These are phyloP conservation scores for Euspilapteryx auroguttella DNA, from an alignment of 2,888 invertebrate species.

Conservation along the genomic window DNA sequence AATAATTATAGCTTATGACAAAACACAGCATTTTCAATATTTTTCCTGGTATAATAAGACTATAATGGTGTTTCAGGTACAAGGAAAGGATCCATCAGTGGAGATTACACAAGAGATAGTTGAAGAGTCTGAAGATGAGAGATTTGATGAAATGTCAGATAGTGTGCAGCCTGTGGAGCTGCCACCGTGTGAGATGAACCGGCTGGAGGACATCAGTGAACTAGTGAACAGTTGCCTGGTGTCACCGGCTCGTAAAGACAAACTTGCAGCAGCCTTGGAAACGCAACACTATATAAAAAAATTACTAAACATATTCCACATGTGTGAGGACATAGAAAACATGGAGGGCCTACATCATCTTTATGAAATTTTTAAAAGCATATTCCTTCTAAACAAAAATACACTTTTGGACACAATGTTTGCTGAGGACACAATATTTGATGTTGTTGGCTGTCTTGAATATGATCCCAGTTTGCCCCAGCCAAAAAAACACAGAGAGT, in stretches of 20 bases:
- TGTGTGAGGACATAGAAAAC: conserved; percentile 96
- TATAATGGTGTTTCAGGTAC: too few relatives aligned
- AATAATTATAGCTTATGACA: too few relatives aligned
- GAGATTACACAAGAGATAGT: conserved; percentile 97
- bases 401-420: conserved; percentile 97
- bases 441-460: conserved; percentile 97
- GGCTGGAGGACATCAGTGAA: conserved; percentile 94
- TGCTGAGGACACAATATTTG: conserved; percentile 94
- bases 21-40: conserved; percentile 1
- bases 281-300: conserved; percentile 95
- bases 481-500: conserved; percentile 94
- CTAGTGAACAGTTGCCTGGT: conserved; percentile 85
- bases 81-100: conserved; percentile 98
- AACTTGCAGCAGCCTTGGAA: conserved; percentile 90
- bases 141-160: conserved; percentile 96
- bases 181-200: conserved; percentile 91
- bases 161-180: conserved; percentile 92
- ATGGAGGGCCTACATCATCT: conserved; percentile 92
- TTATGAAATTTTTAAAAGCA: conserved; percentile 97
- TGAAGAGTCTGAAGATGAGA: conserved; percentile 95
- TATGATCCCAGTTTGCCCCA: conserved; percentile 89
- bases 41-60: too few relatives aligned
- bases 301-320: conserved; percentile 91
- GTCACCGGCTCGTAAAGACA: conserved; percentile 90
- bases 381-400: conserved; percentile 97